phyloP scores from a whole-genome alignment of 2,888 invertebrate genomes.

The Brachyptera risi region DNA sequence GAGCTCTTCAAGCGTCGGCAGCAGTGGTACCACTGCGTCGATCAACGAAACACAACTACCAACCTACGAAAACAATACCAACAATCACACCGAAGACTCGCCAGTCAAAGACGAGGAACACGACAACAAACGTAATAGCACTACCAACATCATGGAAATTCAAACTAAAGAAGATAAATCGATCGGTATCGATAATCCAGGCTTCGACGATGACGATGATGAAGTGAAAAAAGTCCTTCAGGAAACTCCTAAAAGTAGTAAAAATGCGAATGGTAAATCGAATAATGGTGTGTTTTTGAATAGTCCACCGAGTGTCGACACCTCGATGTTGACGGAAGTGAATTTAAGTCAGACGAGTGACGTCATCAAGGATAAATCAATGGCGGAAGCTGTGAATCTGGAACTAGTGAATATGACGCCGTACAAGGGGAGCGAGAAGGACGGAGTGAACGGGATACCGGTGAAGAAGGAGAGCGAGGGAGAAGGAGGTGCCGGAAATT shows the following conservation, averaged over 20 bases:
- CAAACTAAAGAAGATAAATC: constrained; percentile 28
- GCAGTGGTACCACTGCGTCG: too few relatives aligned
- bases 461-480: constrained; percentile 57
- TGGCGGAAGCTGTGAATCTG: constrained; percentile 69
- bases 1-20: too few relatives aligned
- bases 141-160: too few relatives aligned
- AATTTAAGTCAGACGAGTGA: neutral
- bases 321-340: constrained; percentile 24
- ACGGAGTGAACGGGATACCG: constrained; percentile 46
- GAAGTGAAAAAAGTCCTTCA: neutral
- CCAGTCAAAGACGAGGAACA: too few relatives aligned
- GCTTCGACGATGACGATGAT: constrained; percentile 34
- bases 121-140: too few relatives aligned
- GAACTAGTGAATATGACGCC: constrained; percentile 73
- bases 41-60: too few relatives aligned
- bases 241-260: too few relatives aligned
- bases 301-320: constrained; percentile 15
- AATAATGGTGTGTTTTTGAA: constrained; percentile 6
- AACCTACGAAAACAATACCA: too few relatives aligned
- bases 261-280: neutral
- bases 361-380: constrained; percentile 20
- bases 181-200: constrained; percentile 36
- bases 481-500: constrained; percentile 32
- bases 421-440: constrained; percentile 48
- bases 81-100: too few relatives aligned